Base-by-base conservation (phyloP, 2,113 vertebrate species). In the Platichthys flesus region DNA sequence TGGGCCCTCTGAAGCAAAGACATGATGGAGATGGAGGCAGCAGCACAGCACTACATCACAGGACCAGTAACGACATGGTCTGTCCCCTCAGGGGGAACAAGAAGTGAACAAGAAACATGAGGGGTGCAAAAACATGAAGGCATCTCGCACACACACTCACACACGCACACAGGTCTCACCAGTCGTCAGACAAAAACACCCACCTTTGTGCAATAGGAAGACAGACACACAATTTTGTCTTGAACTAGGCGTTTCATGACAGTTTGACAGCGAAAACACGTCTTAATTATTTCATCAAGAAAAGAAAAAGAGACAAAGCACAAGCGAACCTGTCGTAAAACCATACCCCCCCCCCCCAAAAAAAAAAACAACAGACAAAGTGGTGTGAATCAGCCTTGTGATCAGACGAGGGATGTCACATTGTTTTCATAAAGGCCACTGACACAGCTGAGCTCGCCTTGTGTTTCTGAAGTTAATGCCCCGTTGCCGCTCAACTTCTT, bases 141-240 rank as follows among this genome's bases (percentile, higher is more conserved):
- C 92, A 90, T 62, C 82, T 79, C 95, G 4, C 49, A n/a, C 49
- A 20, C 49, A 8, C 18, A 21, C 9, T 14, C 18, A 45, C 52
- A 71, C 40, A 61, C 52, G 56, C 79, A 70, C 74, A 65, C 59
- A 61, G 60, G 66, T 18, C 4, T 7, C 52, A 70, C 90, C 91
- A 90, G 88, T 94, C 94, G 90, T 95, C 93, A 62, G 89, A 95
- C 93, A 93, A 73, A 72, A 84, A 93, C 94, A 96, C 93, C 93
- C 91, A 95, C 88, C 91, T 90, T 93, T 96, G 96, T 96, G 96
- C 96, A 94, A 93, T 88, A 93, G 88, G 95, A 96, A 96, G 96
- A 97, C 95, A 96, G 91, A 95, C 96, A 95, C 94, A 93, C 91
- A 93, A 94, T 93, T 94, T 94, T 77, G 74, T 88, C 86, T 93